A percentile compares a stretch with the other conserved stretches of the same genome.
phyloP scores from a whole-genome alignment of 2,888 invertebrate genomes.

The Drosophila helvetica region DNA sequence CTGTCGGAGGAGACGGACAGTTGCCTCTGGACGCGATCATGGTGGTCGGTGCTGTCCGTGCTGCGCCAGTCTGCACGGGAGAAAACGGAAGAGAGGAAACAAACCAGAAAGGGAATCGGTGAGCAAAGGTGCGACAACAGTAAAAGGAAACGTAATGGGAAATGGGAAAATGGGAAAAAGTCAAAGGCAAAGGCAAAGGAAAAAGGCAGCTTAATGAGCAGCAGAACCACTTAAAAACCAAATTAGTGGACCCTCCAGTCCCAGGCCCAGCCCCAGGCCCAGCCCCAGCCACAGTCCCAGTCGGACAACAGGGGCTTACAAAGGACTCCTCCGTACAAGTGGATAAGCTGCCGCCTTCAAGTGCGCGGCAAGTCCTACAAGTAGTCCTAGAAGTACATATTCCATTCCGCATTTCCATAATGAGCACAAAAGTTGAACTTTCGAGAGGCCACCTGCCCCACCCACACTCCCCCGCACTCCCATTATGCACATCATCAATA shows the following conservation, averaged over 20 bases:
- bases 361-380: constrained; percentile 44
- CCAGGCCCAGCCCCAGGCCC: no score
- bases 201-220: constrained; percentile 65
- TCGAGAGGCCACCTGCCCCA: not conserved
- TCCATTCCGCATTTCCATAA: constrained; percentile 46
- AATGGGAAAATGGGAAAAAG: constrained; percentile 11
- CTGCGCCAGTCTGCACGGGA: constrained; percentile 89
- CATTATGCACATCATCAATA: constrained; percentile 56
- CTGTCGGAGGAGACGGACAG: constrained; percentile 96
- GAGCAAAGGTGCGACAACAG: constrained; percentile 20
- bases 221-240: constrained; percentile 36
- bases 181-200: constrained; percentile 16
- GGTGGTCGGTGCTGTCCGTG: constrained; percentile 87
- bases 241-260: constrained; percentile 29
- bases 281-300: not conserved
- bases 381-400: constrained; percentile 1
- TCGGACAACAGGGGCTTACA: constrained; percentile 25
- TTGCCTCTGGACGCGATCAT: constrained; percentile 94
- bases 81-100: not conserved
- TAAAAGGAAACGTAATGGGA: constrained; percentile 2
- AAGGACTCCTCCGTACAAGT: constrained; percentile 39
- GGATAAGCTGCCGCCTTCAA: constrained; percentile 28
- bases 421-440: constrained; percentile 48
- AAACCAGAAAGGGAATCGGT: constrained; percentile 25
- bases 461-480: not conserved